Base-by-base conservation (phyloP, 2,113 vertebrate genomes). In the Climacteris rufus region DNA sequence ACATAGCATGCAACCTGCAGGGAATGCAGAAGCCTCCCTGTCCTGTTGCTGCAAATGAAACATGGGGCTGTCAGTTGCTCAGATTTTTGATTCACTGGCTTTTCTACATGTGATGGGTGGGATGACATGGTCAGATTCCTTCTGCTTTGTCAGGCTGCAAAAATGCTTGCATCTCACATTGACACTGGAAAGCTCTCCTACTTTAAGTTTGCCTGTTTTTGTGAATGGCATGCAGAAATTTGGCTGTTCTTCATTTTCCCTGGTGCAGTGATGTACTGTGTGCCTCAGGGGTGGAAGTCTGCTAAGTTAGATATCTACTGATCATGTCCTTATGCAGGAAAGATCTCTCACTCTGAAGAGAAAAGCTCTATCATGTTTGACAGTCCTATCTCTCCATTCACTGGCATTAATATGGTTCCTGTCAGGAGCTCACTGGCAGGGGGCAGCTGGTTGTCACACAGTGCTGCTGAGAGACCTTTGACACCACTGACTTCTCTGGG, bases 391-490 rank as follows among this genome's bases (percentile, higher is more conserved):
- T 8, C 7, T 11, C 31, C 57, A 39, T 6, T 5, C 24, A 14
- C 40, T 52, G 44, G 21, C 27, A 33, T 87, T 70, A n/a, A 16
- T 20, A 4, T 0, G 8, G 39, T 54, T 35, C 15, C 28, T 39
- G 6, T 31, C 40, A 88, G 64, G 57, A 85, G 31, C 54, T 74
- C 3, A 4, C 37, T 59, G 54, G 44, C 37, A 68, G 6, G n/a
- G 17, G 0, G 0, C 63, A 37, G 21, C 71, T 79, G 45, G 11
- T 13, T 49, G 53, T 57, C 64, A 59, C 42, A n/a, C 2, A 0
- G 44, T 28, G 17, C 15, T 14, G 64, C 52, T 72, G 53, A 44
- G 71, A 77, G 20, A 59, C 20, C 40, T 90, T 40, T 39, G 50
- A 12, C 40, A 56, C 42, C 39, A 23, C 30, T 65, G 45, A 53